Evolutionary conservation across 2,797 vertebrate species (phyloP).

Genomic region (Vireo griseus): DNA sequence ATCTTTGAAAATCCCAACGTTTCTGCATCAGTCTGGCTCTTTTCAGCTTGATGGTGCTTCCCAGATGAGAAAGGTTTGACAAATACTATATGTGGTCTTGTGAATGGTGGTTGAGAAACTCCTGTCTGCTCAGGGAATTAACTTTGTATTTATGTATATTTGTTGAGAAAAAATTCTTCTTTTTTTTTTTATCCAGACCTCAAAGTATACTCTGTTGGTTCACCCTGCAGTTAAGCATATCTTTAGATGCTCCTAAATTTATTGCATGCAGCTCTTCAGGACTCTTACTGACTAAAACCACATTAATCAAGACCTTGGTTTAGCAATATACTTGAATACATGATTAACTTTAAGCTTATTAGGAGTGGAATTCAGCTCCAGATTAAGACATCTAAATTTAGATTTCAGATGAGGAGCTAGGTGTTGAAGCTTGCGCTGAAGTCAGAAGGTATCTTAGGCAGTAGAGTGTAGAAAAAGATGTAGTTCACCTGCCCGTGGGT

Average conservation of each 20-base stretch:
- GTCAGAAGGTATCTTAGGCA: neutral
- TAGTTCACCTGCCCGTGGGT: neutral
- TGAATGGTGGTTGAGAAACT: neutral
- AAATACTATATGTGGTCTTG: neutral
- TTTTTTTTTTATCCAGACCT: neutral
- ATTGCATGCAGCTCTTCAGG: neutral
- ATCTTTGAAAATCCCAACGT: neutral
- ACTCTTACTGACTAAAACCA: neutral
- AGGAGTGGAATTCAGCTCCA: neutral
- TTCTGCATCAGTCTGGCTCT: neutral
- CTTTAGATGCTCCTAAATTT: neutral
- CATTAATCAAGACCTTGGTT: neutral
- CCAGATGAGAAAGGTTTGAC: neutral
- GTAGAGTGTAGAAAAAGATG: neutral
- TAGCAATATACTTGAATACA: neutral
- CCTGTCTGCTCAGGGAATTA: neutral
- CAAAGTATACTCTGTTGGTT: neutral
- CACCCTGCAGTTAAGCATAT: neutral
- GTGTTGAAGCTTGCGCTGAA: neutral
- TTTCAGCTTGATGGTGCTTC: neutral
- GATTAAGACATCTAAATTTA: slow-evolving; percentile 35
- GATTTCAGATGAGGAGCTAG: neutral
- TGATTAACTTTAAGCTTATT: slow-evolving; percentile 15
- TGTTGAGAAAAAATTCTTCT: neutral
- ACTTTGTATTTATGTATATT: neutral